phyloP scores from a whole-genome alignment of 2,113 vertebrate genomes.

The Corvus cornix region DNA sequence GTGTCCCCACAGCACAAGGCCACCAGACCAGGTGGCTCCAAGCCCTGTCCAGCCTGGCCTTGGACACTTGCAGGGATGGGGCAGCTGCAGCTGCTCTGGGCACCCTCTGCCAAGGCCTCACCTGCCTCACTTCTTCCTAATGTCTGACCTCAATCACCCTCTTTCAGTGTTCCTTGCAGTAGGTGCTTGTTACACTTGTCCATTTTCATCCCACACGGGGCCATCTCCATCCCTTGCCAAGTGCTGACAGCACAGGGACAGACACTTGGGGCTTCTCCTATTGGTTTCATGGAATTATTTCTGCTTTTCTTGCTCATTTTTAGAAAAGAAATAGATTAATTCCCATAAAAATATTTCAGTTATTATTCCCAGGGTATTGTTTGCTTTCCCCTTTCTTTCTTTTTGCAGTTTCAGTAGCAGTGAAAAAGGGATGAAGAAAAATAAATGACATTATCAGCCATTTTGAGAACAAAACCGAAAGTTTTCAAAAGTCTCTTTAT shows the following conservation, averaged over 20 bases:
- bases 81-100: neutral
- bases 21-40: neutral
- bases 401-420: neutral
- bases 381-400: neutral
- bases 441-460: neutral
- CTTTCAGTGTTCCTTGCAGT: accelerated
- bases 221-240: neutral
- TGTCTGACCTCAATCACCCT: accelerated
- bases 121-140: too few species aligned
- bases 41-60: neutral
- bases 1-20: neutral
- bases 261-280: neutral
- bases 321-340: neutral
- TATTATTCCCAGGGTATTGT: neutral
- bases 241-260: neutral
- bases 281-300: neutral
- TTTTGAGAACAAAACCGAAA: neutral
- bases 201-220: accelerated
- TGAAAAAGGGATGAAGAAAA: neutral
- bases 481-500: neutral
- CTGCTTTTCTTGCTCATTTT: neutral
- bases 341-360: neutral
- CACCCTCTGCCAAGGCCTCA: neutral
- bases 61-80: accelerated
- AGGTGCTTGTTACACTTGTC: accelerated